Evolutionary conservation across 2,888 invertebrate species (phyloP), one percentile per base, ranked within the genome.

Genomic region (Heterodera filipjevi): DNA sequence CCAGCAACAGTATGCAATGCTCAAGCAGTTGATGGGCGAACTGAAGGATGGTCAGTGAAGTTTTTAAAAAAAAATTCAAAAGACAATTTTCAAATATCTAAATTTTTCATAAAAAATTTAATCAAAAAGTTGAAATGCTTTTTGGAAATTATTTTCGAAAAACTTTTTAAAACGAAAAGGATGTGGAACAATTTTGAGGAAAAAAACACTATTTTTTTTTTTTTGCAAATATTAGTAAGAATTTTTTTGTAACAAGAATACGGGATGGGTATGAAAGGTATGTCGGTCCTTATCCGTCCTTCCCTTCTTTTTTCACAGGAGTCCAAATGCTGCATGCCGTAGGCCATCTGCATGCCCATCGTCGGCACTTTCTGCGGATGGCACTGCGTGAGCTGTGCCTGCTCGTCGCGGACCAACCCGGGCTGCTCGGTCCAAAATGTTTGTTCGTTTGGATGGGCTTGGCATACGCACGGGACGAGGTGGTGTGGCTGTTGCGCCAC

Each of bases 401-500:
- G 3, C 94, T 99, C 86, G 93, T 99, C 89, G 95, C 96, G 27
- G 99, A 99, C 90, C 97, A 99, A 90, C 99, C 99, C 3, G 97
- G 99, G 0, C 91, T 99, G 33, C 91, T 99, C 68, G 82, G 99
- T 0, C 99, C 99, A 0, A 99, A 99, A 89, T 91, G 91, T 12
- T 92, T 99, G 79, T 93, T 96, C 88, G 95, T 99, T 83, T 95
- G 99, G 89, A 96, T 98, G 92, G 98, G 95, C 0, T 91, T 99
- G 16, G 95, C 95, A 82, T 94, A 95, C 90, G 94, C 97, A 0
- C 92, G 98, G 86, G 99, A 99, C 92, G 99, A 99, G 91, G 94
- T 99, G 30, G 73, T 94, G 74, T 99, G 99, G 99, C 92, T 99
- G 71, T 90, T 99, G 70, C 92, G 99, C 76, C 99, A 99, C 90